phyloP scores from a whole-genome alignment of 2,888 invertebrate genomes.

The Synanthedon andrenaeformis region DNA sequence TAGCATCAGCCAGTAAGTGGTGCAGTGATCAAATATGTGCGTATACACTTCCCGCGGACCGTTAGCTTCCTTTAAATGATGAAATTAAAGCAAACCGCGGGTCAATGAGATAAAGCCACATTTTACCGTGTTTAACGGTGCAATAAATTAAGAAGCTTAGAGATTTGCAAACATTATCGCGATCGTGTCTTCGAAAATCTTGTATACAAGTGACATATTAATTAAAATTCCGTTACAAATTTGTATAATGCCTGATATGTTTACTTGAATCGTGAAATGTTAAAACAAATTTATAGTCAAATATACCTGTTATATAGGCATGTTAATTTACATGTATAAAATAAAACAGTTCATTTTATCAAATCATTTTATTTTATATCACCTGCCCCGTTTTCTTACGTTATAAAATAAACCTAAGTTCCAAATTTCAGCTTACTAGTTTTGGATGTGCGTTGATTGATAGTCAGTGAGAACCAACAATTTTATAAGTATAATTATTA shows the following conservation, averaged over 20 bases:
- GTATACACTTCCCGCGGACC: slow-evolving; percentile 15
- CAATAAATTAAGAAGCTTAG: slow-evolving; percentile 15
- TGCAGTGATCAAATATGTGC: slow-evolving; percentile 2
- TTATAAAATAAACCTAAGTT: no score
- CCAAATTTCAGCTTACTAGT: no score
- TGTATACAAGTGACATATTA: slow-evolving; percentile 10
- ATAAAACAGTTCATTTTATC: background rate
- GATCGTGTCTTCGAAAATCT: slow-evolving; percentile 4
- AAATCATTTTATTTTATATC: no score
- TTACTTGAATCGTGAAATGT: no score
- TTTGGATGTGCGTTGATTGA: no score
- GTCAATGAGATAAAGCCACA: slow-evolving; percentile 16
- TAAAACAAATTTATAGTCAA: no score
- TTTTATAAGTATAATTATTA: no score
- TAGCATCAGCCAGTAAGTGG: background rate
- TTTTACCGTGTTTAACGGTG: slow-evolving; percentile 14
- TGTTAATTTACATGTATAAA: background rate
- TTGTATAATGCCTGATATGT: background rate
- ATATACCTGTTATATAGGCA: background rate
- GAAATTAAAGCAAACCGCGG: slow-evolving; percentile 14
- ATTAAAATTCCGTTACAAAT: slow-evolving; percentile 17
- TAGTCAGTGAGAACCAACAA: no score
- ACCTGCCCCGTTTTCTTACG: no score
- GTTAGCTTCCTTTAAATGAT: slow-evolving; percentile 20
- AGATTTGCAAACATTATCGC: slow-evolving; percentile 13